phyloP scores from a whole-genome alignment of 2,113 vertebrate species.

The Tor tambroides region DNA sequence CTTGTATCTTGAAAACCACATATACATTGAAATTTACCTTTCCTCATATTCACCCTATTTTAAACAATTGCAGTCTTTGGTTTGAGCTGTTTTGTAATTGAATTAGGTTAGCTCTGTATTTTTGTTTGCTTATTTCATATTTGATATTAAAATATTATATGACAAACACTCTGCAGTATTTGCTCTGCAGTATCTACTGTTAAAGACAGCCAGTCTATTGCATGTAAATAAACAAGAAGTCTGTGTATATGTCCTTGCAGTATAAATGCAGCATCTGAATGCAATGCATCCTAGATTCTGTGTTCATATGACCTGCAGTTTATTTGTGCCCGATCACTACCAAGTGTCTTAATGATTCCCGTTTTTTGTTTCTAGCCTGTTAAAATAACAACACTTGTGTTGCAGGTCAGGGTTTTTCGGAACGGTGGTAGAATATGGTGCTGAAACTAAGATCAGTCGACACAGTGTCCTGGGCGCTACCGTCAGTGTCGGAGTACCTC shows the following conservation, averaged over 20 bases:
- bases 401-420: constrained; percentile 94
- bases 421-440: constrained; percentile 94
- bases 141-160: not conserved
- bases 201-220: not conserved
- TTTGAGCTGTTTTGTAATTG: not conserved
- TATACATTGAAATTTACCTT: not conserved
- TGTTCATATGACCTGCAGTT: not conserved
- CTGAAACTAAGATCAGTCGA: constrained; percentile 95
- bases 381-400: constrained; percentile 9
- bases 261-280: not conserved
- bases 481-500: constrained; percentile 92
- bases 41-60: not conserved
- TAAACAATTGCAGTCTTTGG: not conserved
- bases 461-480: constrained; percentile 94
- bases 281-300: not conserved
- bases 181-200: not conserved
- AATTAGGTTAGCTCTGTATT: not conserved
- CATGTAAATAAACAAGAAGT: not conserved
- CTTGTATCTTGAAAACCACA: not conserved
- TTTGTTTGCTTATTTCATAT: not conserved
- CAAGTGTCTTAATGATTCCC: not conserved
- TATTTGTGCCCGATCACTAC: not conserved
- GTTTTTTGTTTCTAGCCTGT: constrained; percentile 2
- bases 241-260: not conserved
- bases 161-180: not conserved